Evolutionary conservation across 23 tunicate species (phyloP).

Genomic region (Styela clava): DNA sequence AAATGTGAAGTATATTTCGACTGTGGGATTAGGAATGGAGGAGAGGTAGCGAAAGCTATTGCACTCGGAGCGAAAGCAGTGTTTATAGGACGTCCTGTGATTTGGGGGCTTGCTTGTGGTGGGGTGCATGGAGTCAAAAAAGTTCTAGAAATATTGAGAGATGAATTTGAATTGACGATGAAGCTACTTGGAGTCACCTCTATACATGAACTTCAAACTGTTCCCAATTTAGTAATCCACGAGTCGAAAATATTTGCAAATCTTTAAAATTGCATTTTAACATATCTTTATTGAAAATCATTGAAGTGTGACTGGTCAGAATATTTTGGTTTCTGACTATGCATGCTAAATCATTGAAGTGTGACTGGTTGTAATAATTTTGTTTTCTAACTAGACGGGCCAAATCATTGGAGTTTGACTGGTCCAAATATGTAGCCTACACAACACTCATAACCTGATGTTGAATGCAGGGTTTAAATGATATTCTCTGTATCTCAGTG

Average conservation of each 20-base stretch:
- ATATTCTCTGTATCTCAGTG: too few relatives aligned
- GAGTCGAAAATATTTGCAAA: conserved; percentile 1
- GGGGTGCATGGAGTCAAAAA: conserved; percentile 57
- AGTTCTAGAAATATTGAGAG: conserved; percentile 46
- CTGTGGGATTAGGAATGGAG: conserved; percentile 61
- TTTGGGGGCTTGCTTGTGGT: conserved; percentile 58
- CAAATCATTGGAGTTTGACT: too few relatives aligned
- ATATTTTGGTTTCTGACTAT: too few relatives aligned
- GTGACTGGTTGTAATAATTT: too few relatives aligned
- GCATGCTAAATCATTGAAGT: too few relatives aligned
- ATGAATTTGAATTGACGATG: conserved; percentile 56
- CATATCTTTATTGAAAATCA: too few relatives aligned
- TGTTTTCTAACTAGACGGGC: too few relatives aligned
- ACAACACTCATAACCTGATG: too few relatives aligned
- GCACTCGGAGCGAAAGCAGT: conserved; percentile 72
- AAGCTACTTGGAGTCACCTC: conserved; percentile 57
- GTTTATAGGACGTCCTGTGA: conserved; percentile 54
- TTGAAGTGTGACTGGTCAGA: too few relatives aligned
- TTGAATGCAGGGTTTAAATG: too few relatives aligned
- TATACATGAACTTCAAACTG: conserved; percentile 12
- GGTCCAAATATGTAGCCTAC: too few relatives aligned
- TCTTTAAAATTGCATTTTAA: not conserved
- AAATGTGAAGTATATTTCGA: conserved; percentile 57
- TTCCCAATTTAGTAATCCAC: conserved; percentile 20
- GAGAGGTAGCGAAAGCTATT: conserved; percentile 56